phyloP scores from a whole-genome alignment of 2,888 invertebrate species.

The Hartigia nigra region DNA sequence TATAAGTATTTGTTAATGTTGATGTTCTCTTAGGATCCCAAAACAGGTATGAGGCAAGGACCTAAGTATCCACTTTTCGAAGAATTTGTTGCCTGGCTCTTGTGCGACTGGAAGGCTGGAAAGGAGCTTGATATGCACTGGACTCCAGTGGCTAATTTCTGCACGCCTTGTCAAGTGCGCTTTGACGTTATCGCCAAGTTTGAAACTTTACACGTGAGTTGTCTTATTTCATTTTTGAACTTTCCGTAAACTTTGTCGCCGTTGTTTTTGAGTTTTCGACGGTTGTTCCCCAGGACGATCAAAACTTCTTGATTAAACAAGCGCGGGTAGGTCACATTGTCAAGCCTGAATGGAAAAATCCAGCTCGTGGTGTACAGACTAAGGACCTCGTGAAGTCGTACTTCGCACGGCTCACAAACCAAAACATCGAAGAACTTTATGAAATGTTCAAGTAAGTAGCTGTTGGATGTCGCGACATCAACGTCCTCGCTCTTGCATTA shows the following conservation, averaged over 20 bases:
- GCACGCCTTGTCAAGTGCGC: constrained; percentile 86
- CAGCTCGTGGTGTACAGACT: constrained; percentile 80
- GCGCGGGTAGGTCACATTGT: constrained; percentile 80
- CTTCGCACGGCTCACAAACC: constrained; percentile 79
- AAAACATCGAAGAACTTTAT: constrained; percentile 81
- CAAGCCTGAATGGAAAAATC: constrained; percentile 86
- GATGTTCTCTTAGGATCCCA: constrained; percentile 45
- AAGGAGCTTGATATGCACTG: constrained; percentile 86
- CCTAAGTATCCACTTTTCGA: constrained; percentile 81
- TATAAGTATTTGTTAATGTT: not conserved
- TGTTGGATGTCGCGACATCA: not conserved
- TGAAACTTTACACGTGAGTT: constrained; percentile 79
- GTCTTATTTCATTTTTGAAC: not conserved
- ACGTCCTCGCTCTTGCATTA: not conserved
- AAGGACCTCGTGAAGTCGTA: constrained; percentile 79
- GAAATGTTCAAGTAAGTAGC: constrained; percentile 79
- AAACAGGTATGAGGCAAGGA: constrained; percentile 60
- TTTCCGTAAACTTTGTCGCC: not conserved
- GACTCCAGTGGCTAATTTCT: constrained; percentile 86
- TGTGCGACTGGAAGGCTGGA: constrained; percentile 76
- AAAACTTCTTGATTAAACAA: constrained; percentile 82
- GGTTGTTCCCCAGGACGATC: constrained; percentile 75
- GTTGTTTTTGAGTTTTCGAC: not conserved
- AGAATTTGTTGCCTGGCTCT: constrained; percentile 82
- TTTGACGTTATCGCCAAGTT: constrained; percentile 86